These are phyloP conservation scores for Aplochiton taeniatus DNA, from an alignment of 2,797 vertebrate species.

Conservation along the genomic window DNA sequence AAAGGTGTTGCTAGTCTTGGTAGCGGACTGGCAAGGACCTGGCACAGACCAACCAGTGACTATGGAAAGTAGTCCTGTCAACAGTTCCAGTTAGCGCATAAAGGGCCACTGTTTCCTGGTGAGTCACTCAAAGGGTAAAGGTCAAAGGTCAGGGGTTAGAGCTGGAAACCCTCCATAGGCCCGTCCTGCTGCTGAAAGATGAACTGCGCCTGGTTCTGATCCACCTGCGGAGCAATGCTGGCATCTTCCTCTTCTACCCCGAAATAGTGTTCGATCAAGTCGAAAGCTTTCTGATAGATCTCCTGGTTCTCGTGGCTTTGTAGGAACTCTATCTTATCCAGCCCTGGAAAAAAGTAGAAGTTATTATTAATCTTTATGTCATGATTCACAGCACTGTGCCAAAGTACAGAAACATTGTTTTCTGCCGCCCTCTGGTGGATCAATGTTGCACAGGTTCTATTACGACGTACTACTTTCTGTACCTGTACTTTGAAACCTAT, in stretches of 20 bases:
- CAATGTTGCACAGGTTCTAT: background rate
- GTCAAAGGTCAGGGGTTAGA: conserved; percentile 54
- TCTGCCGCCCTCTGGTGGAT: background rate
- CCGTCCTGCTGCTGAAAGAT: conserved; percentile 87
- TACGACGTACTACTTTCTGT: no score
- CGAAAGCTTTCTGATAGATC: conserved; percentile 88
- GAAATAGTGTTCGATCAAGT: conserved; percentile 87
- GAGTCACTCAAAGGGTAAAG: conserved; percentile 5
- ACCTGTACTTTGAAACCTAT: no score
- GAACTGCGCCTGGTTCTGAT: conserved; percentile 88
- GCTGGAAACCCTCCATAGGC: conserved; percentile 89
- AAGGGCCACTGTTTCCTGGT: background rate
- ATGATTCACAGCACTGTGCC: background rate
- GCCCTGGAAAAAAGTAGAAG: conserved; percentile 61
- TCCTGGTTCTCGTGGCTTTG: conserved; percentile 90
- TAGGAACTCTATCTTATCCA: conserved; percentile 89
- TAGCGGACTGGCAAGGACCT: conserved; percentile 9
- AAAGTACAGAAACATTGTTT: background rate
- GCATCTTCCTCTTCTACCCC: conserved; percentile 87
- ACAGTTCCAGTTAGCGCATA: conserved; percentile 1
- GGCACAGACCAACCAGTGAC: conserved; percentile 7
- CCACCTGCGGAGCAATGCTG: conserved; percentile 86
- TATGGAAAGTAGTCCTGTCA: conserved; percentile 16
- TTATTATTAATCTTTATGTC: background rate
- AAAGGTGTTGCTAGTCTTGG: conserved; percentile 11